These are phyloP conservation scores for Electrophaes corylata DNA, from an alignment of 2,888 invertebrate species.

Conservation along the genomic window DNA sequence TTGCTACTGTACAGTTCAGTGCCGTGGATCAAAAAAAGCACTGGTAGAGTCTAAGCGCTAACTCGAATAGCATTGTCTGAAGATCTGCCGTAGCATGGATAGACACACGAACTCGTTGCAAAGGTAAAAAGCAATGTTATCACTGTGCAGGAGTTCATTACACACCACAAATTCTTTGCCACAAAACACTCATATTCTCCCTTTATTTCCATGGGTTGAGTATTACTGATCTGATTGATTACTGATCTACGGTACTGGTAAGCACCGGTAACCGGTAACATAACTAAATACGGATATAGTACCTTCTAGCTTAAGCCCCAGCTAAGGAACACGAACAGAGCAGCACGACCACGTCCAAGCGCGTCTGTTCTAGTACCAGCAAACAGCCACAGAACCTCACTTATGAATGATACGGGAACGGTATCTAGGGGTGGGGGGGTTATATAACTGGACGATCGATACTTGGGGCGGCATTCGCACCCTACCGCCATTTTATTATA, in stretches of 20 bases:
- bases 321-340: not conserved
- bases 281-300: not conserved
- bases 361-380: slow-evolving; percentile 37
- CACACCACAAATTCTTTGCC: too few species aligned
- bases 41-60: too few species aligned
- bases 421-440: slow-evolving; percentile 53
- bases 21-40: too few species aligned
- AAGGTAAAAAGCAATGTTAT: too few species aligned
- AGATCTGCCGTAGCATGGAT: too few species aligned
- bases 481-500: slow-evolving; percentile 50
- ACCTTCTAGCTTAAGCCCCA: slow-evolving; percentile 1
- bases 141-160: too few species aligned
- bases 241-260: not conserved
- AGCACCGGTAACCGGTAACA: not conserved
- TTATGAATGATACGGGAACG: slow-evolving; percentile 67
- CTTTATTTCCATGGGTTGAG: not conserved
- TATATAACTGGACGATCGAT: slow-evolving; percentile 77
- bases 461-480: slow-evolving; percentile 49
- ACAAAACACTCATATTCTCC: not conserved
- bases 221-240: too few species aligned
- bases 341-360: slow-evolving; percentile 14
- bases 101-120: too few species aligned
- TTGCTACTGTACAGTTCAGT: too few species aligned
- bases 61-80: too few species aligned
- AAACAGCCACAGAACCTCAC: slow-evolving; percentile 50